Percentiles rank a stretch among this genome's conserved stretches.
phyloP scores from a whole-genome alignment of 2,113 vertebrate genomes.

The Malurus melanocephalus region DNA sequence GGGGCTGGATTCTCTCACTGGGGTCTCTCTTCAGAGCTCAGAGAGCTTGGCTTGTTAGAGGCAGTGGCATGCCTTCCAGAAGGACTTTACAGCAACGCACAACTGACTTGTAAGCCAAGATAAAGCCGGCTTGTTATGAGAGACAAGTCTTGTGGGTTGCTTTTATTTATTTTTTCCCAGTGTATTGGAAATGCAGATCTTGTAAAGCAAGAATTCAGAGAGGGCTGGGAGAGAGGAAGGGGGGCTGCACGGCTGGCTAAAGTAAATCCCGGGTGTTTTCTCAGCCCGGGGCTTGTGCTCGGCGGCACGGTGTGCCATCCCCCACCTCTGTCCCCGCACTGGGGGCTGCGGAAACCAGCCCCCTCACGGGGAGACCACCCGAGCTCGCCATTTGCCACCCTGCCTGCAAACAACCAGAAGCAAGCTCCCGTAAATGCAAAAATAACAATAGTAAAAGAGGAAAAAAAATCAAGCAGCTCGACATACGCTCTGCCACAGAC shows the following conservation, averaged over 20 bases:
- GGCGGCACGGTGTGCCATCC: not conserved
- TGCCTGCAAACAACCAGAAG: not conserved
- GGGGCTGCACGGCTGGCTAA: not conserved
- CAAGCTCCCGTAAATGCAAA: not conserved
- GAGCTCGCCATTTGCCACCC: not conserved
- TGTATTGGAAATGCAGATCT: slow-evolving; percentile 43
- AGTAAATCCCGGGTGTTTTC: not conserved
- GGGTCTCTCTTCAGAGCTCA: slow-evolving; percentile 46
- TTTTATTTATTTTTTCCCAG: slow-evolving; percentile 45
- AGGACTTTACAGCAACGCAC: slow-evolving; percentile 41
- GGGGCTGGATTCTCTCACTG: slow-evolving; percentile 34
- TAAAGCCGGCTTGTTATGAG: slow-evolving; percentile 42
- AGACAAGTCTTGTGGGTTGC: slow-evolving; percentile 31
- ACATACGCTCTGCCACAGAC: not conserved
- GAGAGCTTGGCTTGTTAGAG: slow-evolving; percentile 33
- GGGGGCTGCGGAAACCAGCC: not conserved
- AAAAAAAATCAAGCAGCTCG: not conserved
- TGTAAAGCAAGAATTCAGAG: slow-evolving; percentile 22
- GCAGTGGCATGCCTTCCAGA: slow-evolving; percentile 38
- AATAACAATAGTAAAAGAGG: not conserved
- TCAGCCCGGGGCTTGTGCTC: not conserved
- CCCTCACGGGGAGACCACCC: not conserved
- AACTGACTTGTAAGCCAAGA: slow-evolving; percentile 44
- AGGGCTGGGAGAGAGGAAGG: not conserved
- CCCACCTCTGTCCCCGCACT: not conserved